Conservation (phyloP, 2,113 vertebrate species). For the Choloepus hoffmanni region DNA sequence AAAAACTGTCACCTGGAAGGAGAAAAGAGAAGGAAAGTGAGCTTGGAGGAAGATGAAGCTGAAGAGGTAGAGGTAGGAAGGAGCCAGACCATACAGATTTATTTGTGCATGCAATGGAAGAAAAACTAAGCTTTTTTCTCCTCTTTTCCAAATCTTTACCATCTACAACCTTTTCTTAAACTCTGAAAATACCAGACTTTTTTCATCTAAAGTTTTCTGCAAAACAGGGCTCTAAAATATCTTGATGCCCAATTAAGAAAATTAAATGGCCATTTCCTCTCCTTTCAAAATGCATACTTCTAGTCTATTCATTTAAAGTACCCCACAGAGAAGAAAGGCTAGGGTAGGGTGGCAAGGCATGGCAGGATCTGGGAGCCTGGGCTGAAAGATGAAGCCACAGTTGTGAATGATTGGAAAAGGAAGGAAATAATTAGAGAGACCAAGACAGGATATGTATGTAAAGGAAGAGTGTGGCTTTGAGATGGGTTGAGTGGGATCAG, state of each 20-base stretch:
- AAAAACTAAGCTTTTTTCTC: not conserved
- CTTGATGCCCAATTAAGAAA: not conserved
- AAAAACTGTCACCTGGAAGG: not conserved
- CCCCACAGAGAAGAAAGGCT: not conserved
- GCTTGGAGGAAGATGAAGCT: not conserved
- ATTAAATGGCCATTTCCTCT: not conserved
- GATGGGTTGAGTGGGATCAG: not conserved
- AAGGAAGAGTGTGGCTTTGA: not conserved
- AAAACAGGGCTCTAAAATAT: not conserved
- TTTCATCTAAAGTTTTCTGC: constrained; percentile 3
- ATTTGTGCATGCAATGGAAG: not conserved
- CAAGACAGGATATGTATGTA: not conserved
- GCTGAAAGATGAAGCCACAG: not conserved
- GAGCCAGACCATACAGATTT: not conserved
- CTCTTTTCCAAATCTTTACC: too few species aligned
- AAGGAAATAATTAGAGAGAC: not conserved
- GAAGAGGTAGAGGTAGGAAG: not conserved
- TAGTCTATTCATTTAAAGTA: not conserved
- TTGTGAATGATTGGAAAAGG: not conserved
- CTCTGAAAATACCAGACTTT: not conserved
- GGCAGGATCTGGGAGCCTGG: not conserved
- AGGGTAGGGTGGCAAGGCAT: not conserved
- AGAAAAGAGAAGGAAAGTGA: not conserved
- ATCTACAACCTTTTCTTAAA: not conserved
- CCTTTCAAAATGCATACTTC: not conserved